Conservation (phyloP, 2,888 invertebrate species). For the Trachelus iudaicus region DNA sequence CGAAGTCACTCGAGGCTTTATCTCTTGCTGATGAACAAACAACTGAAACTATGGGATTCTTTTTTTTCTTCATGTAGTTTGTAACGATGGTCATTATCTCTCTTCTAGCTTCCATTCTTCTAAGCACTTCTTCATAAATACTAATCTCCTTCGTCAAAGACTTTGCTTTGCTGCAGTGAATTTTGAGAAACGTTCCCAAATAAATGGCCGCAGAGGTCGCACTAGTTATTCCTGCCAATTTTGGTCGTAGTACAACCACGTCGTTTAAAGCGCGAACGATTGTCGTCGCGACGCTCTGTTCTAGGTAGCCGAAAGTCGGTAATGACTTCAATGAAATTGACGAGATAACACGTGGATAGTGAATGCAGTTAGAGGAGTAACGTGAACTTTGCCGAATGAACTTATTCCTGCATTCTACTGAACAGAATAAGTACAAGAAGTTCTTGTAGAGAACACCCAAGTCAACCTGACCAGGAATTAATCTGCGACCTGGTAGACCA, state of each 20-base stretch:
- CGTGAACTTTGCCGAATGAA: conserved; percentile 69
- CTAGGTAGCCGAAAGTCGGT: conserved; percentile 72
- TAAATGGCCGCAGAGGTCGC: conserved; percentile 69
- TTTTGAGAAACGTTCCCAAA: conserved; percentile 71
- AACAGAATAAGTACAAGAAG: conserved; percentile 71
- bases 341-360: conserved; percentile 61
- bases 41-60: conserved; percentile 68
- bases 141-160: conserved; percentile 38
- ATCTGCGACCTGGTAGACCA: conserved; percentile 66
- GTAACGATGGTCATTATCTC: conserved; percentile 64
- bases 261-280: conserved; percentile 70
- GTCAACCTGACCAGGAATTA: conserved; percentile 65
- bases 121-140: conserved; percentile 63
- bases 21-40: neutral
- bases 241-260: conserved; percentile 69
- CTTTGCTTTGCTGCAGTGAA: conserved; percentile 46
- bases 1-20: neutral
- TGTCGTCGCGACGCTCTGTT: conserved; percentile 70
- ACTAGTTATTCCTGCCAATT: conserved; percentile 71
- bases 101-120: conserved; percentile 62
- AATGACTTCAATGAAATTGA: conserved; percentile 66
- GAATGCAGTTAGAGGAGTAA: conserved; percentile 67
- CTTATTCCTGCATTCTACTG: conserved; percentile 65
- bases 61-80: conserved; percentile 66
- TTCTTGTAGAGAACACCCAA: conserved; percentile 68